These are phyloP conservation scores for Gallinago jamesoni DNA, from an alignment of 2,113 vertebrate species.

Conservation along the genomic window DNA sequence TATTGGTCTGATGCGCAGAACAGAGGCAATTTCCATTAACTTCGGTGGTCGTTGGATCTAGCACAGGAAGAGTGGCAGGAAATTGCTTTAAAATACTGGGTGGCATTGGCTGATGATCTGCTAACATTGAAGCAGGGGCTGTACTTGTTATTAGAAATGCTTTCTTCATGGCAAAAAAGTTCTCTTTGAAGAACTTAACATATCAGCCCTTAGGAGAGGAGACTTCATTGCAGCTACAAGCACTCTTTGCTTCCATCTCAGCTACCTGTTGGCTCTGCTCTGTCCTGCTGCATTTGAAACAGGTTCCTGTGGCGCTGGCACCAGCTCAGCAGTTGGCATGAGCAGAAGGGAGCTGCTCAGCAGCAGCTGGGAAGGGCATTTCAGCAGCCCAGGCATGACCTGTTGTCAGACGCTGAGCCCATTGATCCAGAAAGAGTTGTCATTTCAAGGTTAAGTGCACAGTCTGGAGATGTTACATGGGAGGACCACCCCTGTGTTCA, in stretches of 20 bases:
- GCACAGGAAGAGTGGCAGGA: background rate
- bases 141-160: background rate
- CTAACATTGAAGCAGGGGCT: background rate
- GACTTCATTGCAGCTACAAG: background rate
- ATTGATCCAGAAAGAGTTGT: constrained; percentile 32
- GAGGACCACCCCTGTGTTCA: background rate
- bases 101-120: background rate
- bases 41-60: background rate
- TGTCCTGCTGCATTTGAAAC: background rate
- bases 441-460: constrained; percentile 55
- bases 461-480: background rate
- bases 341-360: background rate
- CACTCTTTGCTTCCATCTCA: background rate
- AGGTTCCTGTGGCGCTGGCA: background rate
- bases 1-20: background rate
- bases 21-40: background rate
- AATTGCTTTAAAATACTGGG: background rate
- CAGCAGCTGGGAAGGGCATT: constrained; percentile 37
- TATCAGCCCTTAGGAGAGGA: background rate
- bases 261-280: background rate
- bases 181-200: background rate
- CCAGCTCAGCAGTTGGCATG: background rate
- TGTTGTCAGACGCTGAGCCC: background rate
- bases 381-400: background rate
- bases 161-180: background rate